These are phyloP conservation scores for Chroicocephalus ridibundus DNA, from an alignment of 2,113 vertebrate species.

Conservation along the genomic window DNA sequence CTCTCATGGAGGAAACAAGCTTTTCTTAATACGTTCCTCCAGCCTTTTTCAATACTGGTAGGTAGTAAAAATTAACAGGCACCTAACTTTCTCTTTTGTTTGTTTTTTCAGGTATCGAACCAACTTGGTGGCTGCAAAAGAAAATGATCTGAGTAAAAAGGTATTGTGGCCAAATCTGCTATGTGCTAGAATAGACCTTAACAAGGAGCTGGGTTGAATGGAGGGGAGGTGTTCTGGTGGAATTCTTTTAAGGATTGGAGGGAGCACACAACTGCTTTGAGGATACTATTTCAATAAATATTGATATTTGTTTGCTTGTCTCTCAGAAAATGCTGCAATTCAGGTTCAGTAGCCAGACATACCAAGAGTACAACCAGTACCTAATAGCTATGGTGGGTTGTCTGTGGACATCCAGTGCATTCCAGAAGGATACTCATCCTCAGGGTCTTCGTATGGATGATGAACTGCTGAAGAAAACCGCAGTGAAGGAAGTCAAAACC, in stretches of 20 bases:
- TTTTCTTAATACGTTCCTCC: neutral
- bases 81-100: neutral
- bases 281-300: neutral
- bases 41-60: neutral
- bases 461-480: slow-evolving; percentile 72
- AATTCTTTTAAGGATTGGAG: neutral
- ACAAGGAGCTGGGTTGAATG: neutral
- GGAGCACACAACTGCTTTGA: neutral
- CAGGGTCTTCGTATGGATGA: slow-evolving; percentile 71
- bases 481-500: slow-evolving; percentile 64
- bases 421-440: slow-evolving; percentile 68
- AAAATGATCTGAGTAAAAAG: slow-evolving; percentile 76
- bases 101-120: slow-evolving; percentile 81
- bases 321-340: slow-evolving; percentile 74
- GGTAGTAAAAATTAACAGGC: neutral
- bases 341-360: slow-evolving; percentile 82
- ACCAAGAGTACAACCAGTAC: slow-evolving; percentile 86
- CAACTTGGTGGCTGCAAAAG: slow-evolving; percentile 87
- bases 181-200: neutral
- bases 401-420: slow-evolving; percentile 86
- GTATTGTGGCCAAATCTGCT: slow-evolving; percentile 66
- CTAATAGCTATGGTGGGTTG: slow-evolving; percentile 84
- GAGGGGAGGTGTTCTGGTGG: neutral
- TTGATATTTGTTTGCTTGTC: neutral
- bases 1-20: neutral